These are phyloP conservation scores for Palythoa grandiflora DNA, from an alignment of 92 coral and sea anemone species.

Conservation along the genomic window DNA sequence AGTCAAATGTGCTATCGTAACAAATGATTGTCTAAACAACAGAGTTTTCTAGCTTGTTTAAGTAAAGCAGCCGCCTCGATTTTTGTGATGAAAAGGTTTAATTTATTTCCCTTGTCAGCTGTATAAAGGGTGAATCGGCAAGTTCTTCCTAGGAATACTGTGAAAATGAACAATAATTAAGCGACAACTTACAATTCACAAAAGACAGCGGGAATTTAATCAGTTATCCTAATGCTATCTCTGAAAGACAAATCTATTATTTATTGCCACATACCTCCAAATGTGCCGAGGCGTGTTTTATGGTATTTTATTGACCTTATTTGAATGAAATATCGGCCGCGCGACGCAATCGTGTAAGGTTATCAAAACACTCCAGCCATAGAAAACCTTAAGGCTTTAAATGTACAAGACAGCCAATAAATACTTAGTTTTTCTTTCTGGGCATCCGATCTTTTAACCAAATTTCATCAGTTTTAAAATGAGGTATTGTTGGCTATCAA, in stretches of 20 bases:
- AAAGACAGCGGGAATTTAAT: conserved; percentile 41
- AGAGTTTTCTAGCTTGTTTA: background rate
- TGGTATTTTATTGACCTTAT: conserved; percentile 9
- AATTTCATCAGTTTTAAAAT: background rate
- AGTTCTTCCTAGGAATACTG: background rate
- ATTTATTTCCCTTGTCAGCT: background rate
- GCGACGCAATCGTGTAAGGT: conserved; percentile 8
- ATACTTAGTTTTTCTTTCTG: background rate
- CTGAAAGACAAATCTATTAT: conserved; percentile 21
- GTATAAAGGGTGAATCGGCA: background rate
- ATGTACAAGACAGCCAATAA: conserved; percentile 4
- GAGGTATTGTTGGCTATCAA: background rate
- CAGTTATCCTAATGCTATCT: conserved; percentile 19
- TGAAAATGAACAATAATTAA: conserved; percentile 11
- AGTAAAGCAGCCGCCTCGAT: conserved; percentile 2
- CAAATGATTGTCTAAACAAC: background rate
- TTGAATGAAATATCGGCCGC: conserved; percentile 24
- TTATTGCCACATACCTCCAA: conserved; percentile 41
- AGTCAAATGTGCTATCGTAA: conserved; percentile 17
- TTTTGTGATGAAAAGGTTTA: background rate
- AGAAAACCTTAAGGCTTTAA: conserved; percentile 9
- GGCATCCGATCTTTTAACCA: conserved; percentile 16
- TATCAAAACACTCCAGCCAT: conserved; percentile 30
- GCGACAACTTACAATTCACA: conserved; percentile 1
- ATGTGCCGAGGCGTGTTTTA: conserved; percentile 22